A percentile compares a stretch with the other conserved stretches of the same genome.
phyloP scores from a whole-genome alignment of 1,140 invertebrate species.

The Periplaneta americana region DNA sequence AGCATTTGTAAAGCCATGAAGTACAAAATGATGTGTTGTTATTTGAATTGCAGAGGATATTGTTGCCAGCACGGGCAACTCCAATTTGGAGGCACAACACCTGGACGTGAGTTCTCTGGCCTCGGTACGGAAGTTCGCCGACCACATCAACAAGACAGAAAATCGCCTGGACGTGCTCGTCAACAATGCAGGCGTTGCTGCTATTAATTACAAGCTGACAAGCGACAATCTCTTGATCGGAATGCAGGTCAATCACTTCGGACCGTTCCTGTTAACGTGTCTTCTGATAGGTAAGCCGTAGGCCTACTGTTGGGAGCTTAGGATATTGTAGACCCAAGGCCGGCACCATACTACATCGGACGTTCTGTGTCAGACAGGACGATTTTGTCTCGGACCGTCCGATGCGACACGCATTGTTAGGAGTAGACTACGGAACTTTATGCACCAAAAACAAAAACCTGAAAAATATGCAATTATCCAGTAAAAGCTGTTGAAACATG shows the following conservation, averaged over 20 bases:
- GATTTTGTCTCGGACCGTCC: too few relatives aligned
- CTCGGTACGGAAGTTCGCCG: conserved; percentile 37
- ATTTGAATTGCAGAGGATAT: conserved; percentile 35
- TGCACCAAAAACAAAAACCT: too few relatives aligned
- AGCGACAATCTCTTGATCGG: conserved; percentile 39
- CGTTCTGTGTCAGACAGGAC: too few relatives aligned
- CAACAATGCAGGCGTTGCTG: conserved; percentile 39
- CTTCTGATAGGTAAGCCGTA: conserved; percentile 43
- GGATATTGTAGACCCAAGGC: too few relatives aligned
- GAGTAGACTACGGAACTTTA: too few relatives aligned
- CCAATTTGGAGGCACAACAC: conserved; percentile 37
- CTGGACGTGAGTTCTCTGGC: conserved; percentile 38
- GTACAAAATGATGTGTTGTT: too few relatives aligned
- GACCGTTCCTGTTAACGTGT: conserved; percentile 49
- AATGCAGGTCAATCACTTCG: conserved; percentile 42
- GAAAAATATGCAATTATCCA: too few relatives aligned
- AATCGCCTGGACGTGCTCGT: conserved; percentile 40
- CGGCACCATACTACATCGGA: too few relatives aligned
- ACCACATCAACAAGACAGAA: conserved; percentile 24
- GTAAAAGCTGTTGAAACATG: too few relatives aligned
- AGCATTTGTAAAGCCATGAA: too few relatives aligned
- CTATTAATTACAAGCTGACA: conserved; percentile 24
- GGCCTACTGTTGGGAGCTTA: too few relatives aligned
- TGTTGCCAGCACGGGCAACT: conserved; percentile 31
- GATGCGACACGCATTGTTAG: too few relatives aligned